Evolutionary conservation across 2,113 vertebrate species (phyloP), one percentile per base, ranked within the genome.

Genomic region (Calidris pygmaea): DNA sequence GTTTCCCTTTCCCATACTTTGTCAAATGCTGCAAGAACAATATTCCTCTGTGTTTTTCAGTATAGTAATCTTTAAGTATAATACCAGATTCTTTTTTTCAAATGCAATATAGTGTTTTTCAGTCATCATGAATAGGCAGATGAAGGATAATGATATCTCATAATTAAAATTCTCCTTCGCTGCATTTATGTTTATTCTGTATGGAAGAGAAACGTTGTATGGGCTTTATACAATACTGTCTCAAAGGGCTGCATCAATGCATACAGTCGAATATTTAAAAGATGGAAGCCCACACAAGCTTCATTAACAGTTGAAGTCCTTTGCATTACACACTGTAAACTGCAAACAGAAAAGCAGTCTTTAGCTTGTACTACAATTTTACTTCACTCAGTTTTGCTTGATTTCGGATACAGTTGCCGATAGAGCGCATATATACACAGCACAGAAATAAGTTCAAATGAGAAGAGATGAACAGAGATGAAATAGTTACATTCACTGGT

Each of bases 181-280:
- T 65, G 27, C n/a, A 16, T 79, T 87, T 59, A 19, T 32, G 4
- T 66, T 93, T 71, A 32, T 32, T 88, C 35, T 62, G 18, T 26
- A 37, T 7, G 6, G 7, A 52, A 26, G 5, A 55, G 21, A 92
- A 90, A 43, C 0, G 0, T 17, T 53, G 7, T 5, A 27, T 6
- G 26, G 52, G 30, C 50, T 58, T 37, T 45, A n/a, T 15, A 14
- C 0, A 3, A 5, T 0, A 3, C 14, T 62, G 24, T 20, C 29
- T 52, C 43, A 52, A 84, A 50, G 9, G 30, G 3, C 9, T 74
- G 14, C 12, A 45, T 9, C 4, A 24, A 14, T 23, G 14, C 7
- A 41, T 22, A 34, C 5, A 41, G 7, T 22, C 29, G 58, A 68
- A 43, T 34, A 35, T 62, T 82, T 45, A 77, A 67, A 56, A 60